Conservation (phyloP, 2,797 vertebrate genomes). For the Philypnodon macrostomus region DNA sequence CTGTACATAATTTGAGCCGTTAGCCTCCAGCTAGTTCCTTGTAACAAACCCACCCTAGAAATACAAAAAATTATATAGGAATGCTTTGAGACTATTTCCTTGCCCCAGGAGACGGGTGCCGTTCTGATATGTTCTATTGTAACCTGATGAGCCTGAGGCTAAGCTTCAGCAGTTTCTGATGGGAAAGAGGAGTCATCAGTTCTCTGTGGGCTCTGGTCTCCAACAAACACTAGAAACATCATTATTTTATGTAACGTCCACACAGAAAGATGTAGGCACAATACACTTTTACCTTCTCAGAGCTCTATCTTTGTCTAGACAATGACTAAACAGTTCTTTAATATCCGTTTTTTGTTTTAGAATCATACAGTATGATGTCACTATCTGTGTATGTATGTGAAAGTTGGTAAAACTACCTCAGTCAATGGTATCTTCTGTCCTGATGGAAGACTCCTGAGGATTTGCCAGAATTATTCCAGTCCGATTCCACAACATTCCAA, state of each 20-base stretch:
- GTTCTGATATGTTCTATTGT: conserved; percentile 61
- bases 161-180: conserved; percentile 54
- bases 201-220: conserved; percentile 35
- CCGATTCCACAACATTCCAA: conserved; percentile 50
- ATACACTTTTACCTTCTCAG: neutral
- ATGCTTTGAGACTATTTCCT: conserved; percentile 46
- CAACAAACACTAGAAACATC: conserved; percentile 12
- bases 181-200: conserved; percentile 62
- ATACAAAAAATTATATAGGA: conserved; percentile 51
- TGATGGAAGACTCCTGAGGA: conserved; percentile 22
- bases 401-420: conserved; percentile 56
- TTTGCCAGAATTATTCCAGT: conserved; percentile 65
- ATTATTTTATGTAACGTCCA: neutral
- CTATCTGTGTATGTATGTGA: conserved; percentile 4
- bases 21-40: conserved; percentile 54
- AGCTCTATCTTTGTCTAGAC: neutral
- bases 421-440: conserved; percentile 32
- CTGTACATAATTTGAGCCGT: conserved; percentile 44
- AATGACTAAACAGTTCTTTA: too few relatives aligned
- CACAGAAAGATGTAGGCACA: neutral
- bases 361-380: neutral
- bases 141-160: conserved; percentile 68
- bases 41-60: conserved; percentile 46
- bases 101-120: conserved; percentile 46
- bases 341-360: neutral